Conservation (phyloP, 2,888 invertebrate genomes). For the Clunio marinus region DNA sequence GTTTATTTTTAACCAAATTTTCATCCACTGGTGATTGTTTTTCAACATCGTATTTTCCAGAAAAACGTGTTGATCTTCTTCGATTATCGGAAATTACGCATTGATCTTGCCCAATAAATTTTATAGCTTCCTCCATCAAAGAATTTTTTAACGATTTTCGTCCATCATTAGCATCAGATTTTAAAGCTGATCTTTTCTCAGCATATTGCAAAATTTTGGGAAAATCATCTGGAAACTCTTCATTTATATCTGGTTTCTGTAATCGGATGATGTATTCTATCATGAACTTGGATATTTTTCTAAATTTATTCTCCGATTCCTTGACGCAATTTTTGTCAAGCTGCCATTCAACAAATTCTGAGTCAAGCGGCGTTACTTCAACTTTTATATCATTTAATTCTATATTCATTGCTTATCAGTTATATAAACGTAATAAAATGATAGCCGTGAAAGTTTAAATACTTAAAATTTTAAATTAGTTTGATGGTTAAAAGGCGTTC, state of each 20-base stretch:
- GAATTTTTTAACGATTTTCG: too few species aligned
- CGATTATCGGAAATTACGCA: too few species aligned
- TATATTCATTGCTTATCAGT: too few species aligned
- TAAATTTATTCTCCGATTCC: background rate
- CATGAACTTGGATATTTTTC: background rate
- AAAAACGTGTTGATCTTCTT: background rate
- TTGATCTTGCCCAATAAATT: background rate
- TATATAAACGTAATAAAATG: too few species aligned
- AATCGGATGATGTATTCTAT: background rate
- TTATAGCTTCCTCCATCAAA: background rate
- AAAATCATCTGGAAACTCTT: background rate
- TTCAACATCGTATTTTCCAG: background rate
- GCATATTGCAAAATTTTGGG: background rate
- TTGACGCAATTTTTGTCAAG: background rate
- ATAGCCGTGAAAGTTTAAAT: too few species aligned
- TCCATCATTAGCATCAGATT: too few species aligned
- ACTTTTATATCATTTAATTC: too few species aligned
- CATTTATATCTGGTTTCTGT: background rate
- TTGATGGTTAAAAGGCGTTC: too few species aligned
- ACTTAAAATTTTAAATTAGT: too few species aligned
- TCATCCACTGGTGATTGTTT: too few species aligned
- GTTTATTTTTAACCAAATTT: background rate
- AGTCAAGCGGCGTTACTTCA: too few species aligned
- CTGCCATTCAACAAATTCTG: background rate
- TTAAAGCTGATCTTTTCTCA: background rate